These are phyloP conservation scores for Microctonus brassicae DNA, from an alignment of 2,888 invertebrate genomes.

Conservation along the genomic window DNA sequence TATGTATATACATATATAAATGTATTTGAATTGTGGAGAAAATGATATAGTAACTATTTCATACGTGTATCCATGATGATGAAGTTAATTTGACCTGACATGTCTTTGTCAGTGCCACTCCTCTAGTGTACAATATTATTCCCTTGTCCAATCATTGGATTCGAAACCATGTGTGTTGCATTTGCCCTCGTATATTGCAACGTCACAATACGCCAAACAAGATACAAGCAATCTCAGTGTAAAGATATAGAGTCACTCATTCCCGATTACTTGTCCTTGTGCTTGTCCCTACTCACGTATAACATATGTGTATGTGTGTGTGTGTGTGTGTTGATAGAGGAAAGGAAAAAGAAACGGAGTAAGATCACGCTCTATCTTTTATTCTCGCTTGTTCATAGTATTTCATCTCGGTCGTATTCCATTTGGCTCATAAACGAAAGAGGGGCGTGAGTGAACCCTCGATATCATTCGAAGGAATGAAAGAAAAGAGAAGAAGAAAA, in stretches of 20 bases:
- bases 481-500: slow-evolving; percentile 13
- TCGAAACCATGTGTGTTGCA: slow-evolving; percentile 21
- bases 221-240: slow-evolving; percentile 27
- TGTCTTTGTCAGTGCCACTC: not conserved
- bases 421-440: slow-evolving; percentile 13
- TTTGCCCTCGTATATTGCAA: not conserved
- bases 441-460: not conserved
- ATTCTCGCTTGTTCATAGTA: too few relatives aligned
- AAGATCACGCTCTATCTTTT: too few relatives aligned
- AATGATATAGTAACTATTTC: slow-evolving; percentile 14
- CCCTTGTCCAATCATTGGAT: slow-evolving; percentile 5
- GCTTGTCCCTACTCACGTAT: not conserved
- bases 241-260: slow-evolving; percentile 14
- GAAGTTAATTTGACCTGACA: slow-evolving; percentile 45
- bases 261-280: slow-evolving; percentile 16
- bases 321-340: too few relatives aligned
- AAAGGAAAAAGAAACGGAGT: too few relatives aligned
- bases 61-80: slow-evolving; percentile 41
- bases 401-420: not conserved
- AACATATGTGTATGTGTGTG: not conserved
- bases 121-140: not conserved
- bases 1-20: too few relatives aligned
- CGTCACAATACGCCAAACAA: slow-evolving; percentile 11
- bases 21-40: slow-evolving; percentile 7
- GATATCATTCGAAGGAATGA: not conserved